A percentile compares a stretch with the other conserved stretches of the same genome.
Conservation (phyloP, 1,140 invertebrate species). For the Portunus trituberculatus region DNA sequence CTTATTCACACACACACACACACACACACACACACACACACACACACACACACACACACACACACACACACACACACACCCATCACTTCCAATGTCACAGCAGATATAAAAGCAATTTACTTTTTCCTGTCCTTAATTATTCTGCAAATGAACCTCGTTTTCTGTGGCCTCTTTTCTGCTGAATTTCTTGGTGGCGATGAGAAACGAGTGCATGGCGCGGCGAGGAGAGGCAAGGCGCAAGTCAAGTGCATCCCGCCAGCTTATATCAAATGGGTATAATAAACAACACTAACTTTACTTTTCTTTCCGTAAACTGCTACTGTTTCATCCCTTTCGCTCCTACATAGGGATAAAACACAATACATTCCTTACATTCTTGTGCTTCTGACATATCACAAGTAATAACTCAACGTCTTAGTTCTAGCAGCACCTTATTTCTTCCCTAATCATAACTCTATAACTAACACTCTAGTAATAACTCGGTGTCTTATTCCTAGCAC, state of each 20-base stretch:
- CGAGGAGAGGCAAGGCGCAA: neutral
- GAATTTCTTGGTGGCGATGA: neutral
- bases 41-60: neutral
- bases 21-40: neutral
- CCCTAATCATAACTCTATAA: too few species aligned
- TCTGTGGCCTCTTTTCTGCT: neutral
- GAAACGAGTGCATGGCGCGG: neutral
- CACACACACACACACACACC: conserved; percentile 9
- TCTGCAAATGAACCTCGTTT: neutral
- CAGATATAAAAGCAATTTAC: neutral
- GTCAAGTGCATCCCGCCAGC: neutral
- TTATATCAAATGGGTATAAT: too few species aligned
- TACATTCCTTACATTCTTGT: too few species aligned
- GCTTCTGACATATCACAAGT: too few species aligned
- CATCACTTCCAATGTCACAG: neutral
- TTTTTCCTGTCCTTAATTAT: conserved; percentile 5
- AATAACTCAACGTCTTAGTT: too few species aligned
- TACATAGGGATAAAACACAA: too few species aligned
- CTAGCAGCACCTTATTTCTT: too few species aligned
- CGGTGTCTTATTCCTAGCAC: too few species aligned
- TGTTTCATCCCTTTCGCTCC: too few species aligned
- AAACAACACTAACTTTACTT: too few species aligned
- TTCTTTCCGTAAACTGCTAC: too few species aligned
- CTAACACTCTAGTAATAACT: too few species aligned
- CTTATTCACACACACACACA: neutral